Conservation (phyloP, 2,797 vertebrate genomes). For the Micropoecilia bifurca region DNA sequence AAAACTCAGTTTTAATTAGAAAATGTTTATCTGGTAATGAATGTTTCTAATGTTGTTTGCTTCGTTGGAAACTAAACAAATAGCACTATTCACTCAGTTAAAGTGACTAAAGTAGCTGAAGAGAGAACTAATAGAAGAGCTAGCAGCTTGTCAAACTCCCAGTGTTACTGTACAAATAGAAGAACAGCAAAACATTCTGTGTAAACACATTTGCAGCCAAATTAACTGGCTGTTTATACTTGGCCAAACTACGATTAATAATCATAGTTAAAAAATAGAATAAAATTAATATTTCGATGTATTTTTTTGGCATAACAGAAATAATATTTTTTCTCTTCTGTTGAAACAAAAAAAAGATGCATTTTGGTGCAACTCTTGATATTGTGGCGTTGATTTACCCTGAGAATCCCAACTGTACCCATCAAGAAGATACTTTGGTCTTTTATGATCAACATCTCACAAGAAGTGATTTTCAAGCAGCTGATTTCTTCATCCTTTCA, state of each 20-base stretch:
- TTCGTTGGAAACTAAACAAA: not conserved
- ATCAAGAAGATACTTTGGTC: too few relatives aligned
- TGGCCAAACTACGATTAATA: not conserved
- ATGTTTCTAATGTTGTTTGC: not conserved
- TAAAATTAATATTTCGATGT: not conserved
- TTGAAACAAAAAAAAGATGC: not conserved
- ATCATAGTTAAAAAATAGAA: not conserved
- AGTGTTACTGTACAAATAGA: not conserved
- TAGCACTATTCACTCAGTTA: not conserved
- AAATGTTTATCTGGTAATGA: not conserved
- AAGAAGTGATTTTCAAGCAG: too few relatives aligned
- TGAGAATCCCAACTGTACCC: too few relatives aligned
- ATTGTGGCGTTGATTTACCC: too few relatives aligned
- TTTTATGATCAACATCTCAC: too few relatives aligned
- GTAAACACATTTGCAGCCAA: not conserved
- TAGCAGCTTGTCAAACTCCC: not conserved
- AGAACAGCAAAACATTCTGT: not conserved
- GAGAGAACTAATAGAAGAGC: not conserved
- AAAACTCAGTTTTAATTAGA: not conserved
- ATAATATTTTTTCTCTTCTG: not conserved
- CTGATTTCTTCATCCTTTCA: too few relatives aligned
- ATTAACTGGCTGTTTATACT: not conserved
- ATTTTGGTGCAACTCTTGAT: too few relatives aligned
- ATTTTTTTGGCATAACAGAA: not conserved
- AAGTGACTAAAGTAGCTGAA: not conserved